A percentile compares a stretch with the other conserved stretches of the same genome.
phyloP scores from a whole-genome alignment of 2,797 vertebrate species.

The Myotis planiceps region DNA sequence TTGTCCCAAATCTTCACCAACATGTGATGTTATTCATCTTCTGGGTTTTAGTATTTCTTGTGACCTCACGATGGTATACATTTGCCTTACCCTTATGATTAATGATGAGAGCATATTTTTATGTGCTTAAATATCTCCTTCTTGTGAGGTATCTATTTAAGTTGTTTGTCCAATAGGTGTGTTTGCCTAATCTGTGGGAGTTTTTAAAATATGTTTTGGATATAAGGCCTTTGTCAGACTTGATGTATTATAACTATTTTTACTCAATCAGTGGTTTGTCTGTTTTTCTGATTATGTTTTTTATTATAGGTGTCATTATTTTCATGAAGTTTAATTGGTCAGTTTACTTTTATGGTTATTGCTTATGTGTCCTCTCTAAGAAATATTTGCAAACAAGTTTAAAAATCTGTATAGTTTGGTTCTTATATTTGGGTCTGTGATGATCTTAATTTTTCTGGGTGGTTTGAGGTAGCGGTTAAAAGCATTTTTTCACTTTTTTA shows the following conservation, averaged over 20 bases:
- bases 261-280: not conserved
- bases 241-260: not conserved
- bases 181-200: not conserved
- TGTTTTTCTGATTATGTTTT: not conserved
- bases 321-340: not conserved
- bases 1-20: not conserved
- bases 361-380: not conserved
- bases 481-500: not conserved
- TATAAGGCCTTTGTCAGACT: not conserved
- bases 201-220: not conserved
- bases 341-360: not conserved
- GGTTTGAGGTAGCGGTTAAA: not conserved
- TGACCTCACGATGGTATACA: not conserved
- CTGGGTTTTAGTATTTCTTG: not conserved
- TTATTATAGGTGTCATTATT: not conserved
- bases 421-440: not conserved
- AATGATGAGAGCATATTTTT: not conserved
- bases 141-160: not conserved
- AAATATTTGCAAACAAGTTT: conserved; percentile 26
- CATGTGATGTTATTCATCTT: not conserved
- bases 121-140: not conserved
- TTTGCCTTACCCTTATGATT: not conserved
- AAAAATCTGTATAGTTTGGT: not conserved
- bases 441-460: not conserved
- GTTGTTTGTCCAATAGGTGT: not conserved